Evolutionary conservation across 1,140 invertebrate species (phyloP).

Genomic region (Papilio xuthus): DNA sequence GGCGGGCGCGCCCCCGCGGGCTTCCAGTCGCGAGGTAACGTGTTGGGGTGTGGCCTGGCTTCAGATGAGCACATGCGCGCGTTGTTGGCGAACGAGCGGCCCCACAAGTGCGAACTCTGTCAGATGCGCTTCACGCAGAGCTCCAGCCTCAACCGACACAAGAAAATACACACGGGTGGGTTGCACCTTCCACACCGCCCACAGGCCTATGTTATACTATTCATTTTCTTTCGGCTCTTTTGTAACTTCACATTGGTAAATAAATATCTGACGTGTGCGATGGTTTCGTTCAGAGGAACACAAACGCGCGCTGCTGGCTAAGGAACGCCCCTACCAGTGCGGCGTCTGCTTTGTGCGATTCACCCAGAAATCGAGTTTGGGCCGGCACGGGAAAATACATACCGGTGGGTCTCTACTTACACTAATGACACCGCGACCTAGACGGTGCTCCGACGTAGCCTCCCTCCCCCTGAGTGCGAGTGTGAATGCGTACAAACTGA

Average conservation of each 20-base stretch:
- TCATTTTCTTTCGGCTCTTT: conserved; percentile 41
- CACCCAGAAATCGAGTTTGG: conserved; percentile 75
- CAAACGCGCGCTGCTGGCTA: conserved; percentile 75
- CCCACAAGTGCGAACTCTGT: conserved; percentile 89
- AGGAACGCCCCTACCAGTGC: conserved; percentile 82
- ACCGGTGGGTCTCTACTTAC: conserved; percentile 66
- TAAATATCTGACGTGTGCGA: conserved; percentile 53
- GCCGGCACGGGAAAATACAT: conserved; percentile 73
- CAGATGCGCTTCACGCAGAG: conserved; percentile 89
- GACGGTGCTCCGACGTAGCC: conserved; percentile 60
- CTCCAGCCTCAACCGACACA: conserved; percentile 91
- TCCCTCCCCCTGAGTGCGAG: conserved; percentile 75
- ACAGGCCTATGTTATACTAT: conserved; percentile 43
- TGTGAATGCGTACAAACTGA: conserved; percentile 51
- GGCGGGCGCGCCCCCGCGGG: conserved; percentile 47
- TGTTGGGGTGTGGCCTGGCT: conserved; percentile 71
- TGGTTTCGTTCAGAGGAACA: conserved; percentile 71
- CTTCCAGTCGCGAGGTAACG: conserved; percentile 20
- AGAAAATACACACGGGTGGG: conserved; percentile 90
- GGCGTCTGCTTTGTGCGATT: conserved; percentile 81
- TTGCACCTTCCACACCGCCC: conserved; percentile 57
- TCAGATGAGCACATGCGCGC: conserved; percentile 82
- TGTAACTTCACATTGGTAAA: conserved; percentile 32
- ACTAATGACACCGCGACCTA: conserved; percentile 64
- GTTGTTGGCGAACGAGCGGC: conserved; percentile 84